Conservation (phyloP, 2,888 invertebrate species). For the Sialis fuliginosa region DNA sequence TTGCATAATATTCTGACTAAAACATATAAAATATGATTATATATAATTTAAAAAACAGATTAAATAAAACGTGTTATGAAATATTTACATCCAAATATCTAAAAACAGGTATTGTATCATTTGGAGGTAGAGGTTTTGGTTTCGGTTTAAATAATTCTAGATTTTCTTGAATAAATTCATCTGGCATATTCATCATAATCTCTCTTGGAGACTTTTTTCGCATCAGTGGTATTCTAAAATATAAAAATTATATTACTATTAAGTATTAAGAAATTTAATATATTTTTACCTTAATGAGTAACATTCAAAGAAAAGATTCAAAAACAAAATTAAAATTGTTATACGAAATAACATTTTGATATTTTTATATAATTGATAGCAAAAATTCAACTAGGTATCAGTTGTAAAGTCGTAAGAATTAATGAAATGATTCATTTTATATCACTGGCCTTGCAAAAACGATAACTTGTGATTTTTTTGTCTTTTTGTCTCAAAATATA, state of each 20-base stretch:
- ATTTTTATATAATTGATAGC: background rate
- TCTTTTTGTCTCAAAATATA: too few relatives aligned
- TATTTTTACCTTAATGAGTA: background rate
- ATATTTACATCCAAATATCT: conserved; percentile 25
- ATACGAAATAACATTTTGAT: background rate
- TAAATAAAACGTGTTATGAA: conserved; percentile 2
- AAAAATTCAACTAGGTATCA: background rate
- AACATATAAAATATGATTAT: conserved; percentile 9
- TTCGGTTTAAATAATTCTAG: conserved; percentile 7
- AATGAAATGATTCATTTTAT: too few relatives aligned
- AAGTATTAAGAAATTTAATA: background rate
- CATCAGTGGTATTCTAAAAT: conserved; percentile 15
- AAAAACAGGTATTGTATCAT: conserved; percentile 23
- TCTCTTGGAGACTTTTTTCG: conserved; percentile 17
- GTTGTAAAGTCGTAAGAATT: background rate
- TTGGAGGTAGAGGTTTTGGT: conserved; percentile 12
- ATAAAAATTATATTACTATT: conserved; percentile 1
- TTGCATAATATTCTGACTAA: conserved; percentile 30
- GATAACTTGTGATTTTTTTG: too few relatives aligned
- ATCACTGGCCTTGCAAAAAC: too few relatives aligned
- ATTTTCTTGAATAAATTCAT: conserved; percentile 4
- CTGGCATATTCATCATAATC: conserved; percentile 14
- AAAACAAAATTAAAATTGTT: too few relatives aligned
- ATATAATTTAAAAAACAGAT: background rate
- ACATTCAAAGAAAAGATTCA: background rate